phyloP scores from a whole-genome alignment of 1,140 invertebrate species.

The Phenacoccus solenopsis region DNA sequence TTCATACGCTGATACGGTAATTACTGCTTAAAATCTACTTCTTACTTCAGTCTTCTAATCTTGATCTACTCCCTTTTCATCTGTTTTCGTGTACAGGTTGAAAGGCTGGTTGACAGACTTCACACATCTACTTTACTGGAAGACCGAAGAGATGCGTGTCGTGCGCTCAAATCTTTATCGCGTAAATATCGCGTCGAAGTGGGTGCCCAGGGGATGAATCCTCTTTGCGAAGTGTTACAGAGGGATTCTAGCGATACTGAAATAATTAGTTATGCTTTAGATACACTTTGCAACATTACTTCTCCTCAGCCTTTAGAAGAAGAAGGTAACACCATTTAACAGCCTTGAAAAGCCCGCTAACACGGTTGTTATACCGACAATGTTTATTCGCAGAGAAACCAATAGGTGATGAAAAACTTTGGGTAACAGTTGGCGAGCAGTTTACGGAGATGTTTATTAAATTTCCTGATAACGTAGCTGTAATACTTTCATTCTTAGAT shows the following conservation, averaged over 20 bases:
- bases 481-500: slow-evolving; percentile 79
- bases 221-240: slow-evolving; percentile 62
- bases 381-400: slow-evolving; percentile 27
- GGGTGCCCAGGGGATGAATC: slow-evolving; percentile 86
- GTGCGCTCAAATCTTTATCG: slow-evolving; percentile 86
- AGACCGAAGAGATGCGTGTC: slow-evolving; percentile 89
- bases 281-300: slow-evolving; percentile 84
- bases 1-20: slow-evolving; percentile 71
- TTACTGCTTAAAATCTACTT: slow-evolving; percentile 20
- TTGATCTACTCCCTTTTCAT: not conserved
- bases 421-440: slow-evolving; percentile 60
- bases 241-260: slow-evolving; percentile 77
- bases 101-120: slow-evolving; percentile 80
- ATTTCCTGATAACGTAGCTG: slow-evolving; percentile 67
- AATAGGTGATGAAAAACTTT: slow-evolving; percentile 36
- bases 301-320: slow-evolving; percentile 70
- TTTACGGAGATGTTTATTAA: slow-evolving; percentile 99
- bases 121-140: slow-evolving; percentile 84
- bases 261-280: slow-evolving; percentile 80
- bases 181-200: slow-evolving; percentile 89
- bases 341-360: not conserved
- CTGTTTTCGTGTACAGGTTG: slow-evolving; percentile 49
- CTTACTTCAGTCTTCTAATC: not conserved
- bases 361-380: not conserved
- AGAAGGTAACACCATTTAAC: no score